Conservation (phyloP, 2,797 vertebrate species). For the Huso huso region DNA sequence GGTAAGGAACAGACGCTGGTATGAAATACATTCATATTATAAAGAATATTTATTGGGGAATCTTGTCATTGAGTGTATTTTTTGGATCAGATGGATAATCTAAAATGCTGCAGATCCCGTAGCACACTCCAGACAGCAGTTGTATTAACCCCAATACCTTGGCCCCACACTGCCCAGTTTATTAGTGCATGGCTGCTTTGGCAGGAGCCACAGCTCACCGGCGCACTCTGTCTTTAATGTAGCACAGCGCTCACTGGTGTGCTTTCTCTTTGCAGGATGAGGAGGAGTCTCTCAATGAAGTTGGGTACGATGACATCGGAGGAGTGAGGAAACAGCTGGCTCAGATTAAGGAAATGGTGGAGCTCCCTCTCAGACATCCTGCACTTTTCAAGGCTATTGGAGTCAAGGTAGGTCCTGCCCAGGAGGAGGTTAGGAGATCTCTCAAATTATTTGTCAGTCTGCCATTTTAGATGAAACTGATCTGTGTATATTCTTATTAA, state of each 20-base stretch:
- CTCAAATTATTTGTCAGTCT: no score
- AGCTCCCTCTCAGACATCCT: conserved; percentile 90
- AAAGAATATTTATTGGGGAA: no score
- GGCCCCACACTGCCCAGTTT: no score
- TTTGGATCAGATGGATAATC: no score
- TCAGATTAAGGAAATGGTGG: conserved; percentile 98
- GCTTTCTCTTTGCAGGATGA: conserved; percentile 71
- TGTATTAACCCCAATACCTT: no score
- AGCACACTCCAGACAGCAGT: no score
- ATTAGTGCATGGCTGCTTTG: no score
- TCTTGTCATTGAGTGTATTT: no score
- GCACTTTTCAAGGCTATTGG: conserved; percentile 97
- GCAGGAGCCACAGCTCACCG: no score
- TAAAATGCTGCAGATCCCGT: no score
- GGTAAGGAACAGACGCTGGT: conserved; percentile 48
- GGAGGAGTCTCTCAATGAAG: conserved; percentile 94
- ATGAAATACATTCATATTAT: no score
- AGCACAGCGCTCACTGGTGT: conserved; percentile 2
- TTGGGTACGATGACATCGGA: conserved; percentile 97
- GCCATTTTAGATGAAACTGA: neutral
- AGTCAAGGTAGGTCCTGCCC: conserved; percentile 72
- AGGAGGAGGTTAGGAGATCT: neutral
- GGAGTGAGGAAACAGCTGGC: conserved; percentile 94
- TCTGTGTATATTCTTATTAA: neutral
- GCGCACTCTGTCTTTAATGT: no score